Evolutionary conservation across 2,888 invertebrate genomes (phyloP).

Genomic region (Caenorhabditis virilis): DNA sequence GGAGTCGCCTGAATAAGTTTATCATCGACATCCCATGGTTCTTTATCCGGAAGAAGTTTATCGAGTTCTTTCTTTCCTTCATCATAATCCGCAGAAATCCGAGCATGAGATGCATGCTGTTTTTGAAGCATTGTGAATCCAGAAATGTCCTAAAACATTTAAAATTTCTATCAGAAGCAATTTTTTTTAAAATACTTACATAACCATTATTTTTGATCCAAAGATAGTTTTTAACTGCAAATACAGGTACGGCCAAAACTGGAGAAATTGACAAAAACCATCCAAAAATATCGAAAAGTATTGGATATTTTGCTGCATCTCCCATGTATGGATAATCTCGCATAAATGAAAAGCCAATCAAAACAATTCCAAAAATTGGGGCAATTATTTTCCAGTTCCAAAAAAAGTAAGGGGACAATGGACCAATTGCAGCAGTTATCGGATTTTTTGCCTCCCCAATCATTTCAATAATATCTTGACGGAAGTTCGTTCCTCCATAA

Average conservation of each 20-base stretch:
- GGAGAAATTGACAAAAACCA: slow-evolving; percentile 12
- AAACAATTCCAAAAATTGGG: slow-evolving; percentile 13
- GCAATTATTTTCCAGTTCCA: slow-evolving; percentile 17
- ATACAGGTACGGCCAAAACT: slow-evolving; percentile 4
- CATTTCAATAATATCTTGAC: neutral
- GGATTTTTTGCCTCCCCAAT: slow-evolving; percentile 1
- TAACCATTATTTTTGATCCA: neutral
- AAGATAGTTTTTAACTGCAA: slow-evolving; percentile 2
- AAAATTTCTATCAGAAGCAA: too few species aligned
- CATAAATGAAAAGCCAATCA: slow-evolving; percentile 6
- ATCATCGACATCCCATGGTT: slow-evolving; percentile 3
- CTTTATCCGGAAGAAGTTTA: neutral
- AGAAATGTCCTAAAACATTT: neutral
- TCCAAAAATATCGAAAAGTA: slow-evolving; percentile 17
- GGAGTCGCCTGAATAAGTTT: too few species aligned
- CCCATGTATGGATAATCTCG: slow-evolving; percentile 7
- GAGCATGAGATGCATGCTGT: neutral
- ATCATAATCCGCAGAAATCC: neutral
- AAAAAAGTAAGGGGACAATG: slow-evolving; percentile 10
- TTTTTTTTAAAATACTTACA: too few species aligned
- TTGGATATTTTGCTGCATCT: slow-evolving; percentile 8
- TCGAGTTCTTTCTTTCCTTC: neutral
- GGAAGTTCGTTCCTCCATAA: neutral
- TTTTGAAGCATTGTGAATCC: slow-evolving; percentile 1
- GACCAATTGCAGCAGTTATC: neutral